Evolutionary conservation across 2,888 invertebrate species (phyloP), one percentile per base, ranked within the genome.

Genomic region (Heliothis peltigera): DNA sequence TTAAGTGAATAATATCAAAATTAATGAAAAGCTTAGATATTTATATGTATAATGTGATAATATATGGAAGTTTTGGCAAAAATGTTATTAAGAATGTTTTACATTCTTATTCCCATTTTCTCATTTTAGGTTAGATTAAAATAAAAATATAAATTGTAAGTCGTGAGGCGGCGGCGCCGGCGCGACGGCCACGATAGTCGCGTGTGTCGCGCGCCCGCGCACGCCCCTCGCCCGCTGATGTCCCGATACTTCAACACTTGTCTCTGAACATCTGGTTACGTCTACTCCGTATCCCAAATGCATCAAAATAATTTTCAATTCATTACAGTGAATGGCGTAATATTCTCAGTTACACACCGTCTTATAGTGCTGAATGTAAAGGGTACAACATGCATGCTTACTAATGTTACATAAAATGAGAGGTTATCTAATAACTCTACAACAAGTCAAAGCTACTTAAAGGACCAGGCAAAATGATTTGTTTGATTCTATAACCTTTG

Each of bases 1-100:
- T 93, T 93, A 94, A 94, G 93, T 95, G 94, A 90, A 92, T 89
- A 87, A 92, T 93, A 92, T 94, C 93, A 93, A 94, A 94, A 93
- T 94, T 93, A 89, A 91, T 88, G 86, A 89, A 89, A 92, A 89
- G 87, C 89, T 92, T 91, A 92, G 90, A 90, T 92, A 89, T 93
- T 93, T 93, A 92, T 93, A 92, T 92, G 91, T 92, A 90, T 93
- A 89, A 92, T 93, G 92, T 93, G 92, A 93, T 94, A 93, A 94
- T 94, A 93, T 94, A 93, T 93, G 93, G 92, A 94, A 94, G 93
- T 93, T 92, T 90, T 91, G 91, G 89, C 91, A 92, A 92, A 91
- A 89, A 86, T 84, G 84, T 86, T 84, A 82, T 77, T 84, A 81
- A 83, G 90, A 88, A 89, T 90, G 89, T 91, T 74, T 85, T 84